Percentiles rank a stretch among this genome's conserved stretches.
Evolutionary conservation across 2,888 invertebrate species (phyloP).

Genomic region (Euproctis similis): DNA sequence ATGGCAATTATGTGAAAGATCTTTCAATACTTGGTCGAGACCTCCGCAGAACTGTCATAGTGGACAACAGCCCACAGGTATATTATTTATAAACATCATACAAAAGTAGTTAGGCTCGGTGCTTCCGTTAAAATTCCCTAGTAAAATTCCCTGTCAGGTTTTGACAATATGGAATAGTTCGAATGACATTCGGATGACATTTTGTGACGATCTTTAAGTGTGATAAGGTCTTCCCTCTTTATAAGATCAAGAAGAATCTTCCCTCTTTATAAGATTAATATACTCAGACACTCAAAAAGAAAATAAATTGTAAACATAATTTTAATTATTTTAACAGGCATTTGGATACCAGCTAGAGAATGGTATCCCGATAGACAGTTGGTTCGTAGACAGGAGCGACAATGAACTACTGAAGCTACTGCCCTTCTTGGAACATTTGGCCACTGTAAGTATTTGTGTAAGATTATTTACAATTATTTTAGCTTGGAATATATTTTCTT

Average conservation of each 20-base stretch:
- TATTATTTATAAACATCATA: too few relatives aligned
- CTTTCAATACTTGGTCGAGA: constrained; percentile 94
- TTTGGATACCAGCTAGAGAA: constrained; percentile 94
- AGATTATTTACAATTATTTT: neutral
- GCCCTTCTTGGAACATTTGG: constrained; percentile 92
- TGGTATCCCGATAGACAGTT: constrained; percentile 97
- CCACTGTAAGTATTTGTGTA: constrained; percentile 82
- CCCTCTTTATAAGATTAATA: too few relatives aligned
- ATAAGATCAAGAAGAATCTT: too few relatives aligned
- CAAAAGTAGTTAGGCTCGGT: too few relatives aligned
- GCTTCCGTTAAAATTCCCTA: too few relatives aligned
- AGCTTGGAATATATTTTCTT: too few relatives aligned
- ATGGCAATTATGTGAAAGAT: constrained; percentile 98
- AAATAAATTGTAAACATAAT: neutral
- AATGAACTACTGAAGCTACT: constrained; percentile 92
- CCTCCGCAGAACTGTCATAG: constrained; percentile 80
- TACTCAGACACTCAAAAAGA: too few relatives aligned
- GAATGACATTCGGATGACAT: too few relatives aligned
- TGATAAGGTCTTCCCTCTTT: too few relatives aligned
- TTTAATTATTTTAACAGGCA: constrained; percentile 76
- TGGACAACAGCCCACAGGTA: constrained; percentile 66
- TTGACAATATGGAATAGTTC: too few relatives aligned
- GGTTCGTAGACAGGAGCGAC: constrained; percentile 95
- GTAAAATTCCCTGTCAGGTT: too few relatives aligned
- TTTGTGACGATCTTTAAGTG: too few relatives aligned